Evolutionary conservation across 2,888 invertebrate species (phyloP), one percentile per base, ranked within the genome.

Genomic region (Lithophane semibrunnea): DNA sequence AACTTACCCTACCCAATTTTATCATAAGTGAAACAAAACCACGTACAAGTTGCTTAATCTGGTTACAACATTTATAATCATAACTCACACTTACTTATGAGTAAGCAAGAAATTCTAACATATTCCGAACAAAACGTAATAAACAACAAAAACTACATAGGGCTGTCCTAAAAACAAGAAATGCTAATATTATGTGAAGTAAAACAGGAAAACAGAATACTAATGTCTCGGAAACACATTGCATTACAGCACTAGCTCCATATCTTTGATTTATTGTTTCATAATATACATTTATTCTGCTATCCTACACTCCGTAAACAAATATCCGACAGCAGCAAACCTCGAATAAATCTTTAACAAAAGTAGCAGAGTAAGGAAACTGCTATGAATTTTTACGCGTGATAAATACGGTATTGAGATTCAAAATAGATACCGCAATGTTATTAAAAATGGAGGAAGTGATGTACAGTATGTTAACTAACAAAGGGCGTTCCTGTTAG

Each of bases 331-430:
- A 79, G 83, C 82, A 83, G 75, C 83, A 85, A 89, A 85, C 85
- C 82, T 79, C 83, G 79, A 87, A 92, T 91, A 92, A 91, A 92
- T 92, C 90, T 89, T 88, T 81, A 77, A 88, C 88, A 86, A 86
- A 90, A 87, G 75, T 81, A 83, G 84, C 69, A 68, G 77, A 85
- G 84, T 83, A 86, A 88, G 88, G 88, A 81, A 86, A 84, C 81
- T 85, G 79, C 84, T 83, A 80, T 80, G 75, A 85, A 86, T 84
- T 88, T 87, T 85, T 78, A 85, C 84, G 83, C 77, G 76, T 86
- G 82, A 85, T 88, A 85, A 84, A 89, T 87, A 84, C 79, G 73
- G 3, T 71, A 77, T 72, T 77, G 47, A 54, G 56, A 78, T 85
- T 52, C 37, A n/a, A 68, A 68, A 29, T 54, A n/a, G 37, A 54